Evolutionary conservation across 2,797 vertebrate genomes (phyloP), one percentile per base, ranked within the genome.

Genomic region (Clamator glandarius): DNA sequence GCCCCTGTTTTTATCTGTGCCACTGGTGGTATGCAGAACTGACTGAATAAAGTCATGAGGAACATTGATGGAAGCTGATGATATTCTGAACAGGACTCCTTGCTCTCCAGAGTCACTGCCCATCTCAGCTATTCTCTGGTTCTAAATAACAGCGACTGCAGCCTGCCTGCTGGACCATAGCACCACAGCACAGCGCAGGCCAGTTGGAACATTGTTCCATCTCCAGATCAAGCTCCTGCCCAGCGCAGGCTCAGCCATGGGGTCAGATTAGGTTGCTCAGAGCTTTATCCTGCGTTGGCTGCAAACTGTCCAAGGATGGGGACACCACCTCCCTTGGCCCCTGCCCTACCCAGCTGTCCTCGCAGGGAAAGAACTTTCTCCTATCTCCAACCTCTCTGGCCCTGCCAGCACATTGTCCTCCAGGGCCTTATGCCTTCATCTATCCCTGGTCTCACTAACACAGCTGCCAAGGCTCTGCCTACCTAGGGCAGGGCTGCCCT

Each of bases 1-100:
- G 75, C 23, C 16, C 55, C n/a, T n/a, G 41, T 23, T 84, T 84
- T 48, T 46, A 24, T 24, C 33, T 55, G 41, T 16, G 35, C 46
- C 19, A 5, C 6, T 44, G 17, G 28, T 73, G 51, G 21, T 48
- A 58, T 29, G 58, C 33, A 67, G 52, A 73, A 86, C 23, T 29
- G 25, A 76, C 6, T 14, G 64, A 31, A 44, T 2, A 4, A 70
- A 61, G 64, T 51, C 42, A 24, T 5, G 8, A 77, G 7, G 20
- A 36, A n/a, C 0, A 0, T 1, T 5, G 3, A 50, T 6, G 19
- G 42, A 58, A 55, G 25, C 0, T 66, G 33, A 39, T 5, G 20
- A 39, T 41, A 7, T 13, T 54, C 35, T 4, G 5, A 57, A 14
- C 5, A 48, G 9, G 4, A 92, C 11, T n/a, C 8, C 31, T 8